Evolutionary conservation across 2,113 vertebrate species (phyloP), one percentile per base, ranked within the genome.

Genomic region (Labrus mixtus): DNA sequence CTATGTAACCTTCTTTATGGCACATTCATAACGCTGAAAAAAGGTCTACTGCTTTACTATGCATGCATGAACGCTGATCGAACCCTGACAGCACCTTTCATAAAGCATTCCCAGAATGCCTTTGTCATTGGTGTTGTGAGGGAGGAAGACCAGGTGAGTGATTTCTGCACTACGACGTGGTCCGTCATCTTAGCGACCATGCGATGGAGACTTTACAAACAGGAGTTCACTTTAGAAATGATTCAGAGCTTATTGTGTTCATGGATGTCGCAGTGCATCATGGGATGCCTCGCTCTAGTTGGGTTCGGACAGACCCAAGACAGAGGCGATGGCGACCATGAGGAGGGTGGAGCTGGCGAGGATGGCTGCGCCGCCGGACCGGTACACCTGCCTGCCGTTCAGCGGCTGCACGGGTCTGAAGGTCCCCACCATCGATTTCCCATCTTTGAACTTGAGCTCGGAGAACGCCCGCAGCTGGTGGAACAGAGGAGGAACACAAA

Each of bases 321-420:
- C 82, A 11, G 56, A 67, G 37, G 66, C 60, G 0, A 92, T 33
- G 8, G 91, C 78, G 6, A 60, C 50, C 51, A 86, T 0, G 0
- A 95, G 85, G 36, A 95, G 60, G n/a, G 54, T 22, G 0, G 68
- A 56, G 66, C 90, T 92, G 82, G 75, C 79, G n/a, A 89, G 17
- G 37, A 88, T 36, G 17, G 50, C 55, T 0, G 46, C 11, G 4
- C 88, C 51, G 37, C 90, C 81, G 0, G 95, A 95, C 13, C 81
- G 83, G 75, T 61, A 93, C 70, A 95, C 95, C 60, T 16, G 23
- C 1, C 94, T 86, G 0, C 80, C 83, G 1, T 92, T 90, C 4
- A 91, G 87, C 12, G 93, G 90, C 90, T 95, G 94, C 20, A 94
- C 87, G 0, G 94, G 94, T 72, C 95, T 83, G 89, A 92, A 95